Evolutionary conservation across 2,113 vertebrate genomes (phyloP), one percentile per base, ranked within the genome.

Genomic region (Gymnorhina tibicen): DNA sequence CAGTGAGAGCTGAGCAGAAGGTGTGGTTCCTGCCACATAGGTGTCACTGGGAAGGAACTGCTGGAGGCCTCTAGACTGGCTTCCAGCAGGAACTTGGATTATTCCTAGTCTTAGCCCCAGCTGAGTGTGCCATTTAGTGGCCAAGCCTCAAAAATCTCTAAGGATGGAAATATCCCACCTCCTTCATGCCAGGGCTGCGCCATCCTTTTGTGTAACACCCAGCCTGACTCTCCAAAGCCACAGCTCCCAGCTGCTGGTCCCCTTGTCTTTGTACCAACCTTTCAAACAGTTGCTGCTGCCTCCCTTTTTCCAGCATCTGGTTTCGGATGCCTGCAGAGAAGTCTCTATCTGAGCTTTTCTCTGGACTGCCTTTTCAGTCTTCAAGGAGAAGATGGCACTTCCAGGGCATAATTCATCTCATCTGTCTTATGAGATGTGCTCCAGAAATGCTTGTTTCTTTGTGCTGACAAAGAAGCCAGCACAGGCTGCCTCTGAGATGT

Each of bases 361-460:
- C 59, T 42, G 77, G 63, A 30, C 87, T 88, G 52, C 28, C 56
- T 88, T 91, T 87, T 78, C 64, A 67, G 50, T 70, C 50, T 74
- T 64, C 74, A 62, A 58, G 73, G 78, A 82, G 66, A 91, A 53
- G 32, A 0, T 89, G 74, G 93, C 69, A 74, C 56, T 94, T 85
- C 59, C 69, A 93, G 64, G 64, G 56, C 35, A 33, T 74, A 84
- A 74, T 82, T 93, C 22, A 50, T 91, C 77, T 91, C 52, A 22
- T 53, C 47, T 85, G 37, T 58, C 7, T 63, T 58, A 23, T 3
- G 52, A 90, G 60, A 41, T 55, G 22, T 69, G 66, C 69, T 95
- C 88, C 55, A 75, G 88, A 93, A 91, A 72, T 78, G 74, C 74
- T 91, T 55, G 37, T 81, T 89, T 85, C 68, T 80, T 77, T 93